Percentiles rank a stretch among this genome's conserved stretches.
Evolutionary conservation across 2,888 invertebrate species (phyloP).

Genomic region (Eudasyphora cyanicolor): DNA sequence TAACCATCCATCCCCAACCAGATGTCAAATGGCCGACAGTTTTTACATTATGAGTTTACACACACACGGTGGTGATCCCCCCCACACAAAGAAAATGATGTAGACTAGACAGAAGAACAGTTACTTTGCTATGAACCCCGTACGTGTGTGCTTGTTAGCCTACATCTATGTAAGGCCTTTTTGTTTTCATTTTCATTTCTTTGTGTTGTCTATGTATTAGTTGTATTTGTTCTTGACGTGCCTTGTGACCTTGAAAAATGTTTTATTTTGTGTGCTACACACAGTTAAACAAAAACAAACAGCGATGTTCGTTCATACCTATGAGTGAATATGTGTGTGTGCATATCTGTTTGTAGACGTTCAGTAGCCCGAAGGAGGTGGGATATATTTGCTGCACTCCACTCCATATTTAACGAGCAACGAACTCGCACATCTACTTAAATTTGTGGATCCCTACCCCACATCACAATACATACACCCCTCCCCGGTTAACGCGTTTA

Average conservation of each 20-base stretch:
- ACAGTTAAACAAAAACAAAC: constrained; percentile 45
- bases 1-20: constrained; percentile 8
- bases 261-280: constrained; percentile 46
- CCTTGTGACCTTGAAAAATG: constrained; percentile 61
- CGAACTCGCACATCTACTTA: constrained; percentile 40
- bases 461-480: not conserved
- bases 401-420: constrained; percentile 12
- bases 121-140: not conserved
- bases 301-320: not conserved
- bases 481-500: not conserved
- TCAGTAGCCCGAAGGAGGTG: not conserved
- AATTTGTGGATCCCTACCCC: not conserved
- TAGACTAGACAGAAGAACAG: not conserved
- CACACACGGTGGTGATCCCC: no score
- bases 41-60: constrained; percentile 54
- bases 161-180: not conserved
- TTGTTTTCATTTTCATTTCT: constrained; percentile 30
- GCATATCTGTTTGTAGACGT: not conserved
- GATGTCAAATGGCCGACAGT: constrained; percentile 56
- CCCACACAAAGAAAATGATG: constrained; percentile 14
- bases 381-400: constrained; percentile 34
- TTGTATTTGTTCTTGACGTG: constrained; percentile 51
- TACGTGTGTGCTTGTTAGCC: not conserved
- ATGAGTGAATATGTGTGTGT: not conserved
- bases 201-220: constrained; percentile 7